Evolutionary conservation across 2,888 invertebrate species (phyloP).

Genomic region (Mesochorus sp.): DNA sequence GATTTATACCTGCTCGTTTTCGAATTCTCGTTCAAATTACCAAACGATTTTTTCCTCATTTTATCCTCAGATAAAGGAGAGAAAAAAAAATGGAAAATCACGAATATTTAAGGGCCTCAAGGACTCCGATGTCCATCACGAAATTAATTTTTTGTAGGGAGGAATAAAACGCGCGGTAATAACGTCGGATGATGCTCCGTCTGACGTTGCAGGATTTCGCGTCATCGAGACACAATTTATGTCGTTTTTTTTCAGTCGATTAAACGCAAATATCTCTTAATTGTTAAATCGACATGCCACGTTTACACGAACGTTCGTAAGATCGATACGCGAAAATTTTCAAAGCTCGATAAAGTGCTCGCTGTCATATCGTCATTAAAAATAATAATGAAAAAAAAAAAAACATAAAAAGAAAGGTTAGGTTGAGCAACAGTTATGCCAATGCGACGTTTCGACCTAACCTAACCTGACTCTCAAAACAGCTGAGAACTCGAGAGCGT

Average conservation of each 20-base stretch:
- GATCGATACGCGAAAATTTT: not conserved
- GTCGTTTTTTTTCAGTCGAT: no score
- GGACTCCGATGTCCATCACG: slow-evolving; percentile 39
- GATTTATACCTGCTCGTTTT: slow-evolving; percentile 71
- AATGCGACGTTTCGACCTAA: not conserved
- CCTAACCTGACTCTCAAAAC: not conserved
- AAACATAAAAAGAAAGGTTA: slow-evolving; percentile 18
- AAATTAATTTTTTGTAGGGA: not conserved
- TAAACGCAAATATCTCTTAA: no score
- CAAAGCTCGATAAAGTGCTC: not conserved
- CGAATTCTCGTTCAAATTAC: slow-evolving; percentile 66
- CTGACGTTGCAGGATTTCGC: no score
- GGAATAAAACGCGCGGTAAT: not conserved
- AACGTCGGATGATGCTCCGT: no score
- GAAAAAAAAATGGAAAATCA: slow-evolving; percentile 6
- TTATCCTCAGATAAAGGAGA: slow-evolving; percentile 28
- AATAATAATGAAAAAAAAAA: no score
- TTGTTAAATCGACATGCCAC: no score
- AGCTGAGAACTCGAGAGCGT: not conserved
- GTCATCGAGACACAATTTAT: no score
- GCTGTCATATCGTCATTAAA: no score
- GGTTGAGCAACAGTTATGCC: not conserved
- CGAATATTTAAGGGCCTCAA: slow-evolving; percentile 25
- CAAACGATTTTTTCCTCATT: slow-evolving; percentile 75
- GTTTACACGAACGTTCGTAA: no score